Conservation (phyloP, 2,888 invertebrate genomes). For the Cheilosia vulpina region DNA sequence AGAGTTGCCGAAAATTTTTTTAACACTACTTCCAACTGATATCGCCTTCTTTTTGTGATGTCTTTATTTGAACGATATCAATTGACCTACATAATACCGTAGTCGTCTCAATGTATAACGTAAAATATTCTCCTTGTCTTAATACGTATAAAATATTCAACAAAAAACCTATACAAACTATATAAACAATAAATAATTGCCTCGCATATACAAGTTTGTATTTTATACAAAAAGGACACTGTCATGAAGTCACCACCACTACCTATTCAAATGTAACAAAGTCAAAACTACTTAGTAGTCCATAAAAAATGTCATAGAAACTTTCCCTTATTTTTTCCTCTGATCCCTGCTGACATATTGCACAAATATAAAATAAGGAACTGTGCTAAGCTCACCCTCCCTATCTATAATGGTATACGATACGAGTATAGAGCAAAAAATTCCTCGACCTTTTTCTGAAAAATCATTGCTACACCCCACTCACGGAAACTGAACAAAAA, state of each 20-base stretch:
- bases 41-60: too few relatives aligned
- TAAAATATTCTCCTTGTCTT: not conserved
- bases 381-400: slow-evolving; percentile 37
- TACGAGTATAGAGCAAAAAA: slow-evolving; percentile 41
- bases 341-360: slow-evolving; percentile 68
- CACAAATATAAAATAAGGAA: slow-evolving; percentile 59
- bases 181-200: slow-evolving; percentile 49
- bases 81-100: too few relatives aligned
- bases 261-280: slow-evolving; percentile 13
- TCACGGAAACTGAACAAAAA: slow-evolving; percentile 1
- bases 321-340: slow-evolving; percentile 43
- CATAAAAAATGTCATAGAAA: slow-evolving; percentile 67
- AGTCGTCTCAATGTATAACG: too few relatives aligned
- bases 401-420: slow-evolving; percentile 3
- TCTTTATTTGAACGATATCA: too few relatives aligned
- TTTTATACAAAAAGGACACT: not conserved
- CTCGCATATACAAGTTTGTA: too few relatives aligned
- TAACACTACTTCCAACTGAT: too few relatives aligned
- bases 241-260: not conserved
- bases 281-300: slow-evolving; percentile 70
- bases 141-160: too few relatives aligned
- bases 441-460: slow-evolving; percentile 68
- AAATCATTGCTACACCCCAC: slow-evolving; percentile 56
- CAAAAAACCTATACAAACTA: too few relatives aligned
- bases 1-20: too few relatives aligned